Evolutionary conservation across 2,113 vertebrate species (phyloP), one percentile per base, ranked within the genome.

Genomic region (Cisticola juncidis): DNA sequence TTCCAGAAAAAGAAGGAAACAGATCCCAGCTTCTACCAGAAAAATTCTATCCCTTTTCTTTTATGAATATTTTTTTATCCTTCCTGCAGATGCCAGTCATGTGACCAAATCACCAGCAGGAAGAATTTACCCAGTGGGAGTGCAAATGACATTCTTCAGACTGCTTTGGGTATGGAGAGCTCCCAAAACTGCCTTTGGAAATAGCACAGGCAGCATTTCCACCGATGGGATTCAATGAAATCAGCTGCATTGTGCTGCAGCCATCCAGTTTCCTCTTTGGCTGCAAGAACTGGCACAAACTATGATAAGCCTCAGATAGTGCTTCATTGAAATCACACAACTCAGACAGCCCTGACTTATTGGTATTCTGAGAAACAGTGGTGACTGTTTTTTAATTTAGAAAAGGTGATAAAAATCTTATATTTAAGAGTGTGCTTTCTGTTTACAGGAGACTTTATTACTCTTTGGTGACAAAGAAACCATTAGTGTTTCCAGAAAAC

Each of bases 201-300:
- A 80, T 22, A 86, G 91, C 85, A 94, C 29, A 79, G 76, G 68
- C 84, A 78, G 94, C 66, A 11, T 93, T 82, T 92, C 81, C 71
- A 79, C 86, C 33, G 90, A 89, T 91, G 84, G 91, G 92, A 91
- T 94, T 94, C 95, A 95, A 95, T 61, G 62, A 83, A 93, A 92
- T 94, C 83, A 94, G 89, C 91, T 76, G 92, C 92, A 94, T 89
- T 94, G 95, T 85, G 81, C 92, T 69, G 79, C 81, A 88, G 80
- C 85, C 90, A 94, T 92, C 86, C 56, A 92, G 83, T 86, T 96
- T 94, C 95, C 95, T 96, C 93, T 95, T 85, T 97, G 95, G 95
- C 94, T 96, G 64, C 57, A 87, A 90, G 91, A 36, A 66, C 68
- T 89, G 93, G 92, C 93, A 81, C 81, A 56, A 93, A 72, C 74